Base-by-base conservation (phyloP, 2,797 vertebrate genomes). In the Enteromius radiatus region DNA sequence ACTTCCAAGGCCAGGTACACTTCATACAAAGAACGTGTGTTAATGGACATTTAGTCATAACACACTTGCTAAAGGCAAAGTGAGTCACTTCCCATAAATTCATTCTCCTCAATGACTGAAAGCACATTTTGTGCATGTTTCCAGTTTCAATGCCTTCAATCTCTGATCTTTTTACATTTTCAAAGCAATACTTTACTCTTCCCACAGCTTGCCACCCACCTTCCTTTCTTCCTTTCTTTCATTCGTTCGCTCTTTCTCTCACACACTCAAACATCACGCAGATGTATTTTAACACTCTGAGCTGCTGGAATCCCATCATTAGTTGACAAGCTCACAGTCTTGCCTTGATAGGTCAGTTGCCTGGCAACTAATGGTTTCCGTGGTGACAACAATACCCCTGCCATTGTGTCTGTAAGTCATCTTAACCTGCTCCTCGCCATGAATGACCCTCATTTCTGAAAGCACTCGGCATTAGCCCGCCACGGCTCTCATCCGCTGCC, bases 331-430 rank as follows among this genome's bases (percentile, higher is more conserved):
- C 93, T 95, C 93, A 91, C 89, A 93, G 85, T 87, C 82, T 41
- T 87, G 85, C 64, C 87, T 94, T 93, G 94, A 96, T 96, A 87
- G 89, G 94, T 94, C 93, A 91, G 96, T 97, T 95, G 95, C 96
- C 93, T 96, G 94, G 96, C 95, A 96, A 96, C 95, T 93, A 94
- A 95, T 95, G 94, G 96, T 97, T 97, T 95, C 96, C 92, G 92
- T 94, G 94, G 96, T 92, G 93, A 97, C 88, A 87, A 92, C 89
- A 92, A 94, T 93, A 93, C 94, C 91, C 89, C 91, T 93, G 92
- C 92, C 94, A 94, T 93, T 91, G 56, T 92, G 93, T 92, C 92
- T 92, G 93, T 87, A 92, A 93, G 81, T 88, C 84, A 84, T 75
- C 81, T 83, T 79, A 86, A 79, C 81, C 81, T 82, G 36, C 81